These are phyloP conservation scores for Remorina albescens DNA, from an alignment of 2,797 vertebrate species.

Conservation along the genomic window DNA sequence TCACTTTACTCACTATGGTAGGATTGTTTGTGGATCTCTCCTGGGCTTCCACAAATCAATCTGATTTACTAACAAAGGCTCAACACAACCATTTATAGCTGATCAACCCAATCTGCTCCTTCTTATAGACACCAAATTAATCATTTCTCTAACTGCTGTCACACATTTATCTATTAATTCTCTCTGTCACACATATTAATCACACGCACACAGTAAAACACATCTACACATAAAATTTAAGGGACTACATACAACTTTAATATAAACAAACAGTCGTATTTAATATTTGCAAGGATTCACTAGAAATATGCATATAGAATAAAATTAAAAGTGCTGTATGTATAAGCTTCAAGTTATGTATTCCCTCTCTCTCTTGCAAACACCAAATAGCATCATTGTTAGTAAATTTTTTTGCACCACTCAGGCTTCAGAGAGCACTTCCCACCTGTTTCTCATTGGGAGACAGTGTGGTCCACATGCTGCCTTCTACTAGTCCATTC, in stretches of 20 bases:
- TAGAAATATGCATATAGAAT: background rate
- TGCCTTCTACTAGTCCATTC: constrained; percentile 69
- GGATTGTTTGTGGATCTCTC: constrained; percentile 81
- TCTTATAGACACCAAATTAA: background rate
- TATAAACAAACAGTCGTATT: background rate
- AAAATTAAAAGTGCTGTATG: background rate
- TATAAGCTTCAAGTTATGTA: background rate
- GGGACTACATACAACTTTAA: constrained; percentile 9
- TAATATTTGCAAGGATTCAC: constrained; percentile 22
- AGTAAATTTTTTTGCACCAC: constrained; percentile 77
- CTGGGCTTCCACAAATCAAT: constrained; percentile 79
- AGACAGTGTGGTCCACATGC: constrained; percentile 49
- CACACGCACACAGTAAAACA: background rate
- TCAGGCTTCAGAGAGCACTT: constrained; percentile 37
- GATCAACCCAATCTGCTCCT: constrained; percentile 25
- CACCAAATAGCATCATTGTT: constrained; percentile 76
- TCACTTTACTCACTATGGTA: constrained; percentile 43
- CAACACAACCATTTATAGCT: constrained; percentile 68
- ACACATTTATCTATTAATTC: constrained; percentile 3
- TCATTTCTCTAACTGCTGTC: constrained; percentile 26
- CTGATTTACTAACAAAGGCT: constrained; percentile 85
- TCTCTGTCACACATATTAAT: constrained; percentile 2
- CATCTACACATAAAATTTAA: constrained; percentile 12
- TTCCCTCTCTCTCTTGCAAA: constrained; percentile 6
- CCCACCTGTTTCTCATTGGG: constrained; percentile 56